Evolutionary conservation across 30 jellyfish, hydroid and myxozoan genomes (phyloP), one percentile per base, ranked within the genome.

Genomic region (Aurelia sp.): DNA sequence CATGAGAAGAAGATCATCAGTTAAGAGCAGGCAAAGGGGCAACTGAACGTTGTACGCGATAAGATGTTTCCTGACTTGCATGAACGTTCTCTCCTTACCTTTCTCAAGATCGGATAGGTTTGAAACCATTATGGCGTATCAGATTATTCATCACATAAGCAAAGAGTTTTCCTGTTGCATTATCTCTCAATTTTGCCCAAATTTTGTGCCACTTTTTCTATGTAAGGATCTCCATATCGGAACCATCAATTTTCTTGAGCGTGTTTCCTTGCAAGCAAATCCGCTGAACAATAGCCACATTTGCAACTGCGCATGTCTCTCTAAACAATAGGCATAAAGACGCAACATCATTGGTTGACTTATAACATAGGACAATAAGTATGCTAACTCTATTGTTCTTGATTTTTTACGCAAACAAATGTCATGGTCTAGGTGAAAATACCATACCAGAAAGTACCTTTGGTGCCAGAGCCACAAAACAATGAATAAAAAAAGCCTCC

Each of bases 221-320:
- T 6, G 55, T 44, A 44, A 44, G 20, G 74, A 37, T 64, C 74
- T 19, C 11, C n/a, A 64, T 27, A 53, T 69, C 33, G 62, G 40
- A 30, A 6, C 55, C 16, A 13, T 44, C 55, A 62, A 57, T 79
- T 44, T 37, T 47, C 73, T 47, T 84, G 66, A 80, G 93, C 93
- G 87, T 84, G 93, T 84, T 72, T 62, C 73, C 66, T 16, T 16
- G 61, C 16, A n/a, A 15, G 55, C 82, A 22, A 72, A 60, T 79
- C 64, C 78, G 71, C 33, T 64, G 79, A 84, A 84, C 93, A 84
- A 84, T 84, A 70, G 93, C 83, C 17, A 37, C 81, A 22, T 40
- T 55, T 23, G 18, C n/a, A 37, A 59, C 76, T 84, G 84, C 69
- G 93, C 93, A 72, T 84, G 93, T 84, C 86, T 44, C 55, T 7